phyloP scores from a whole-genome alignment of 2,888 invertebrate genomes.

The Pyrrhia umbra region DNA sequence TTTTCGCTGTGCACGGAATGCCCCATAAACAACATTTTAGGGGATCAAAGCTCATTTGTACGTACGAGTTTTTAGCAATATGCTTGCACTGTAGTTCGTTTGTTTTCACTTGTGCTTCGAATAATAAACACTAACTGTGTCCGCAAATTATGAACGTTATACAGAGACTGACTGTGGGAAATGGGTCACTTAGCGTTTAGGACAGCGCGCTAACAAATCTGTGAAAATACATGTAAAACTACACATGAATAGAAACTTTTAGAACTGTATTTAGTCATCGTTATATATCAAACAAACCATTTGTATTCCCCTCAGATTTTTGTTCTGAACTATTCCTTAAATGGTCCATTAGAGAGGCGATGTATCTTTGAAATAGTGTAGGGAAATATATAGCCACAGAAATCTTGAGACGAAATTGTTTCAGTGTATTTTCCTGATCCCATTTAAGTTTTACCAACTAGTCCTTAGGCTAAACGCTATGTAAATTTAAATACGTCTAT shows the following conservation, averaged over 20 bases:
- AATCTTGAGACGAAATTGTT: conserved; percentile 51
- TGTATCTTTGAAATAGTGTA: conserved; percentile 47
- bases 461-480: conserved; percentile 49
- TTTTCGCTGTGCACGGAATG: not conserved
- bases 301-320: conserved; percentile 35
- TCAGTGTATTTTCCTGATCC: conserved; percentile 57
- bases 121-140: conserved; percentile 26
- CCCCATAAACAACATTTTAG: not conserved
- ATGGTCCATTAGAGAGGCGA: conserved; percentile 50
- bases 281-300: conserved; percentile 26
- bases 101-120: not conserved
- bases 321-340: conserved; percentile 44
- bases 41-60: not conserved
- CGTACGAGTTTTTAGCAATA: not conserved
- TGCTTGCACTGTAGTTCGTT: not conserved
- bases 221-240: conserved; percentile 16
- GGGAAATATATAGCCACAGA: conserved; percentile 36
- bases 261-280: conserved; percentile 10
- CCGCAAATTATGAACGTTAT: conserved; percentile 1
- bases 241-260: conserved; percentile 10
- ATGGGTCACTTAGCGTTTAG: conserved; percentile 26
- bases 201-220: conserved; percentile 16
- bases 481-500: conserved; percentile 52
- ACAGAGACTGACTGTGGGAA: conserved; percentile 31
- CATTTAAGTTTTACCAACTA: conserved; percentile 63